A percentile compares a stretch with the other conserved stretches of the same genome.
phyloP scores from a whole-genome alignment of 2,113 vertebrate species.

The Rhinogobius similis region DNA sequence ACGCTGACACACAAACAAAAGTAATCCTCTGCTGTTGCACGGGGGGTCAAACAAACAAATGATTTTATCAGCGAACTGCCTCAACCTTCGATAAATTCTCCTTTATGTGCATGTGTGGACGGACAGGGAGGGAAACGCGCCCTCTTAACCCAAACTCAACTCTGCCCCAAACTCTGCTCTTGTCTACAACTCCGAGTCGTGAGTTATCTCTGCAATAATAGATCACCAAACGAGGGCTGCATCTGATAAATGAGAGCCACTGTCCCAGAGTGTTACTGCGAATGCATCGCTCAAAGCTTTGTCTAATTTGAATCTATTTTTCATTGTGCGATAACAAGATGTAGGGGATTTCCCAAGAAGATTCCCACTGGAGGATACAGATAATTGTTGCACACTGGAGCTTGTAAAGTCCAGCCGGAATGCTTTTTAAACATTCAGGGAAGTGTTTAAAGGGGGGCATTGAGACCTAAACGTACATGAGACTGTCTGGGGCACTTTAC shows the following conservation, averaged over 20 bases:
- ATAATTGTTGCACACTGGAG: slow-evolving; percentile 64
- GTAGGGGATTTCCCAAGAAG: slow-evolving; percentile 32
- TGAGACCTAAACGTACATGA: slow-evolving; percentile 54
- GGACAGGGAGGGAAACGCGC: slow-evolving; percentile 43
- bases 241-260: slow-evolving; percentile 45
- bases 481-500: slow-evolving; percentile 34
- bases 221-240: slow-evolving; percentile 27
- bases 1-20: slow-evolving; percentile 47
- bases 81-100: slow-evolving; percentile 67
- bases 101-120: slow-evolving; percentile 49
- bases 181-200: slow-evolving; percentile 10
- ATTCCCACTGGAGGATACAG: slow-evolving; percentile 49
- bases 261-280: slow-evolving; percentile 24
- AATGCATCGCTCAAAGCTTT: slow-evolving; percentile 32
- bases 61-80: slow-evolving; percentile 64
- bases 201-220: slow-evolving; percentile 48
- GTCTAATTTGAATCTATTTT: slow-evolving; percentile 47
- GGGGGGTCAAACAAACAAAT: slow-evolving; percentile 73
- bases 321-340: slow-evolving; percentile 35
- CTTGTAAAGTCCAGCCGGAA: slow-evolving; percentile 63
- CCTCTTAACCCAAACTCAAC: slow-evolving; percentile 48
- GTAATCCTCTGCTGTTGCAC: slow-evolving; percentile 58
- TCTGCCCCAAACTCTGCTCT: slow-evolving; percentile 24
- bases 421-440: slow-evolving; percentile 72
- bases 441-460: slow-evolving; percentile 69